Conservation (phyloP, 2,113 vertebrate species). For the Leuciscus idus region DNA sequence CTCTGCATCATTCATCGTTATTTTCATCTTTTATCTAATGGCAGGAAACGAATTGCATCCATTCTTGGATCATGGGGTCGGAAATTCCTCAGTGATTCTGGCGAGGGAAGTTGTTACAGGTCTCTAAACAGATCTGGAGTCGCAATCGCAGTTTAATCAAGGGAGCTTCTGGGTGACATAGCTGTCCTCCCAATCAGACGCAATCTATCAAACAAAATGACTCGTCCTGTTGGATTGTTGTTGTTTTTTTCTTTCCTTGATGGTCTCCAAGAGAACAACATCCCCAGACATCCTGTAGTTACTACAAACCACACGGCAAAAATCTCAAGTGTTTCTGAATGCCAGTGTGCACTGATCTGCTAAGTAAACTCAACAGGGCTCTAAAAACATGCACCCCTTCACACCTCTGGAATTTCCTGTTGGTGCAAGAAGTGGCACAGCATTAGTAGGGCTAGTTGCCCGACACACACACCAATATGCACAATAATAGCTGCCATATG, state of each 20-base stretch:
- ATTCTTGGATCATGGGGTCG: slow-evolving; percentile 57
- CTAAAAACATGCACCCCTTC: slow-evolving; percentile 57
- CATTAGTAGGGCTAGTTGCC: slow-evolving; percentile 67
- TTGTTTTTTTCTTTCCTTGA: neutral
- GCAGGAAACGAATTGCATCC: slow-evolving; percentile 67
- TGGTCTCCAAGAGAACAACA: neutral
- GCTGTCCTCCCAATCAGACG: slow-evolving; percentile 53
- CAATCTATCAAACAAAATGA: slow-evolving; percentile 30
- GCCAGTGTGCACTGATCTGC: neutral
- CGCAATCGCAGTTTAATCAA: slow-evolving; percentile 39
- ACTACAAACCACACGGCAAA: neutral
- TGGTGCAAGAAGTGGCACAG: slow-evolving; percentile 46
- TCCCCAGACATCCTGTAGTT: slow-evolving; percentile 4
- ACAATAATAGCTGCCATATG: slow-evolving; percentile 48
- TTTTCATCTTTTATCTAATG: slow-evolving; percentile 63
- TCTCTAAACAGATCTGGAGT: slow-evolving; percentile 60
- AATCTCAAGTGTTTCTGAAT: neutral
- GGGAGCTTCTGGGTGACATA: slow-evolving; percentile 3
- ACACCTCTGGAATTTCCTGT: slow-evolving; percentile 78
- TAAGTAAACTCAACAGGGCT: slow-evolving; percentile 31
- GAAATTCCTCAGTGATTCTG: slow-evolving; percentile 67
- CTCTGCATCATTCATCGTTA: slow-evolving; percentile 53
- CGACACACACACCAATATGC: slow-evolving; percentile 9
- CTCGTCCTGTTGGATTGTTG: neutral
- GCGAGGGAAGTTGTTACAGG: slow-evolving; percentile 62